These are phyloP conservation scores for Uria aalge DNA, from an alignment of 2,113 vertebrate species.

Conservation along the genomic window DNA sequence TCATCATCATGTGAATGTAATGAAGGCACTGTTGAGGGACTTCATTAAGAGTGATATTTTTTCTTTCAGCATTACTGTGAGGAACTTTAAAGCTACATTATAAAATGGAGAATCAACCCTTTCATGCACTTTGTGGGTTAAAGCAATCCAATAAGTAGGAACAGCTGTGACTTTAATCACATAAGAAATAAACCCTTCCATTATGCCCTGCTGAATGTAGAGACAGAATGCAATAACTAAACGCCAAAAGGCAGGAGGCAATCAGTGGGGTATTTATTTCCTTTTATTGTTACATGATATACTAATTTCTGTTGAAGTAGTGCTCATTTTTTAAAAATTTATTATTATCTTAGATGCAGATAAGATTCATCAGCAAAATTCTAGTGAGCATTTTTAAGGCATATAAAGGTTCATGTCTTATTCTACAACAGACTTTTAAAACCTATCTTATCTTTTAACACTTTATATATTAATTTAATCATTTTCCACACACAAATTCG, in stretches of 20 bases:
- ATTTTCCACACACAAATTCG: not conserved
- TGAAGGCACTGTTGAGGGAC: constrained; percentile 4
- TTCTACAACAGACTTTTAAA: not conserved
- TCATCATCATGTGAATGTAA: not conserved
- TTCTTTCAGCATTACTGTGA: not conserved
- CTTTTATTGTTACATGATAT: constrained; percentile 20
- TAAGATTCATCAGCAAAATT: constrained; percentile 42
- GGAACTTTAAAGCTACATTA: constrained; percentile 1
- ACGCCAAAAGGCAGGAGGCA: constrained; percentile 46
- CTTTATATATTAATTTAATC: not conserved
- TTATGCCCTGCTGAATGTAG: constrained; percentile 51
- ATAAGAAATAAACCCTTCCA: constrained; percentile 64
- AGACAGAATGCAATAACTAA: constrained; percentile 49
- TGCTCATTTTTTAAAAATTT: not conserved
- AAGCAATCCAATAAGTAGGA: constrained; percentile 47
- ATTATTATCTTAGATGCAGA: not conserved
- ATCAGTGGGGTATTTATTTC: constrained; percentile 62
- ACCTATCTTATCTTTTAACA: not conserved
- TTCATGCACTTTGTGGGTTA: constrained; percentile 15
- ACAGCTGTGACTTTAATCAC: constrained; percentile 70
- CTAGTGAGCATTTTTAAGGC: not conserved
- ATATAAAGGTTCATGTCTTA: not conserved
- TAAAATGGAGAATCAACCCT: not conserved
- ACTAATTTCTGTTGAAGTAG: constrained; percentile 26
- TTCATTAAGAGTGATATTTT: constrained; percentile 16